These are phyloP conservation scores for Gephyroberyx darwinii DNA, from an alignment of 2,797 vertebrate species.

Conservation along the genomic window DNA sequence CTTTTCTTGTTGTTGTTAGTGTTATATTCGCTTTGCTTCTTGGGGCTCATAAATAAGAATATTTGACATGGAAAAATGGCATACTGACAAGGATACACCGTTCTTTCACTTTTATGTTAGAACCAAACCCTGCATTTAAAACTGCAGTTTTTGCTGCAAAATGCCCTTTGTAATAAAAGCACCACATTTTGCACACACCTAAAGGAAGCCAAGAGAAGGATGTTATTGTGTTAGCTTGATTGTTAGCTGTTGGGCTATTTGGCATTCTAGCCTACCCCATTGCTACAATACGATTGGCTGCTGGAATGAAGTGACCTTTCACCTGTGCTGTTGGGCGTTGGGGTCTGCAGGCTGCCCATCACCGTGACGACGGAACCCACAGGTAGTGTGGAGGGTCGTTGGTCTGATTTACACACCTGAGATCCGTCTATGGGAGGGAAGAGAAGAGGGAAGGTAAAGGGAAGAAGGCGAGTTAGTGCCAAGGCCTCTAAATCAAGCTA, in stretches of 20 bases:
- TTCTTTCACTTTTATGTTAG: neutral
- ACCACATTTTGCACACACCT: neutral
- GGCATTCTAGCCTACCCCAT: neutral
- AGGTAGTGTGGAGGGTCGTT: slow-evolving; percentile 93
- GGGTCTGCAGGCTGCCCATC: slow-evolving; percentile 95
- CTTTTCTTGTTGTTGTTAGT: neutral
- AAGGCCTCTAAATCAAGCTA: slow-evolving; percentile 22
- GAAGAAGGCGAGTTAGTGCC: slow-evolving; percentile 21
- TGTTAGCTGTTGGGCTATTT: neutral
- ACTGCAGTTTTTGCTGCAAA: neutral
- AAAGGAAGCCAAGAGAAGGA: neutral
- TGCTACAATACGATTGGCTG: neutral
- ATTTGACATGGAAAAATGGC: neutral
- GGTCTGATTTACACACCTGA: slow-evolving; percentile 95
- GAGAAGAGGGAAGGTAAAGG: slow-evolving; percentile 9
- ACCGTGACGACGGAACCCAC: slow-evolving; percentile 93
- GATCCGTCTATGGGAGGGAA: slow-evolving; percentile 83
- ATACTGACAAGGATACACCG: neutral
- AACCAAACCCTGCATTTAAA: neutral
- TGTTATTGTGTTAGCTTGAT: neutral
- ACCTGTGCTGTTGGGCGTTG: slow-evolving; percentile 99
- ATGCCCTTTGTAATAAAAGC: neutral
- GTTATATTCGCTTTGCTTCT: slow-evolving; percentile 11
- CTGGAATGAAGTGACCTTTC: slow-evolving; percentile 26
- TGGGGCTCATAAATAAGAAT: neutral